phyloP scores from a whole-genome alignment of 2,113 vertebrate genomes.

The Mormyrus lacerda region DNA sequence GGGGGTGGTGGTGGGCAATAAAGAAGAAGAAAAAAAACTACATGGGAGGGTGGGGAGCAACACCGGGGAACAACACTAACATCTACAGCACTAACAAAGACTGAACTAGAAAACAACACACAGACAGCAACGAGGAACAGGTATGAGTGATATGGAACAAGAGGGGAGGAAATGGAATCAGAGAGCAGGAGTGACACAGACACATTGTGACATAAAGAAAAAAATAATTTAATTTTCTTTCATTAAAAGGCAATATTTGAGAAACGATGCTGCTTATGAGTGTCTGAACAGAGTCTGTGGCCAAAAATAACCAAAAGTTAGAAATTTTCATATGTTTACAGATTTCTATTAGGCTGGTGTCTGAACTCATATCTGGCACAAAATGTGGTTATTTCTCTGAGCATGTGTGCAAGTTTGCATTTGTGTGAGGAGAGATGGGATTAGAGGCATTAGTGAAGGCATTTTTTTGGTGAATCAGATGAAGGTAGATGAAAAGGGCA shows the following conservation, averaged over 20 bases:
- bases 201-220: not conserved
- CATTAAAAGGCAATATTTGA: not conserved
- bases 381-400: not conserved
- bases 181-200: not conserved
- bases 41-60: too few relatives aligned
- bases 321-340: not conserved
- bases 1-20: too few relatives aligned
- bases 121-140: not conserved
- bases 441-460: not conserved
- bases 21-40: too few relatives aligned
- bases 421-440: not conserved
- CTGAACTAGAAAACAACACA: not conserved
- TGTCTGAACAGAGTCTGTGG: not conserved
- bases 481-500: not conserved
- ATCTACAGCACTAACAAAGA: not conserved
- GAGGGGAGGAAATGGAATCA: not conserved
- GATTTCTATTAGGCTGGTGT: not conserved
- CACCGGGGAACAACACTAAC: not conserved
- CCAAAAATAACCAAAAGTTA: not conserved
- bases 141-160: not conserved
- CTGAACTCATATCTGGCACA: not conserved
- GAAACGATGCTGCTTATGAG: not conserved
- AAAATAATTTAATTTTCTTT: not conserved
- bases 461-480: not conserved
- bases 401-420: not conserved